phyloP scores from a whole-genome alignment of 2,797 vertebrate genomes.

The Pseudochaenichthys georgianus region DNA sequence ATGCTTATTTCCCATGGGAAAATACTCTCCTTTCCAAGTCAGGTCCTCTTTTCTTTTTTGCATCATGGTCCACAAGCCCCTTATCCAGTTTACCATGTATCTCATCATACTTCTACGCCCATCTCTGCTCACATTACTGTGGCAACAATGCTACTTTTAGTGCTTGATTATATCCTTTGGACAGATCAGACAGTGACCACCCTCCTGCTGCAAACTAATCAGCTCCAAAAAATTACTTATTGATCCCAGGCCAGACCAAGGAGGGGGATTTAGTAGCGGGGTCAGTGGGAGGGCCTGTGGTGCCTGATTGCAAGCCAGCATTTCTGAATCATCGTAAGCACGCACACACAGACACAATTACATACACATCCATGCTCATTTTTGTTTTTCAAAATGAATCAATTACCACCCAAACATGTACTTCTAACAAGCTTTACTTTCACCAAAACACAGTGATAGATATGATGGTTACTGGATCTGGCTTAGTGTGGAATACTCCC shows the following conservation, averaged over 20 bases:
- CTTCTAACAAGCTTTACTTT: constrained; percentile 63
- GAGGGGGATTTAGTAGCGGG: constrained; percentile 87
- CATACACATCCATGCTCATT: constrained; percentile 21
- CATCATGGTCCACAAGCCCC: constrained; percentile 45
- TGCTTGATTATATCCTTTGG: constrained; percentile 96
- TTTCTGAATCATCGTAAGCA: constrained; percentile 48
- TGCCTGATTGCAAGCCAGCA: constrained; percentile 58
- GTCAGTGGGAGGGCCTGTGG: constrained; percentile 83
- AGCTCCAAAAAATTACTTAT: constrained; percentile 99
- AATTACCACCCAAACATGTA: constrained; percentile 67
- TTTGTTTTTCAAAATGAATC: constrained; percentile 68
- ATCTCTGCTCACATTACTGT: constrained; percentile 75
- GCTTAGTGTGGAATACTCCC: constrained; percentile 48
- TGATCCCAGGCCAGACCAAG: constrained; percentile 89
- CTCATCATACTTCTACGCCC: constrained; percentile 55
- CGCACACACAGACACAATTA: constrained; percentile 18
- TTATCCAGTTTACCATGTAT: constrained; percentile 53
- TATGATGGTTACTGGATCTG: constrained; percentile 35
- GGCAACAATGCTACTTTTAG: constrained; percentile 88
- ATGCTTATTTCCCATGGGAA: neutral
- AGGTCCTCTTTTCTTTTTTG: constrained; percentile 25
- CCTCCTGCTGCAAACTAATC: constrained; percentile 95
- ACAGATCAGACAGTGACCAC: constrained; percentile 90
- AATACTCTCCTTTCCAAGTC: constrained; percentile 1
- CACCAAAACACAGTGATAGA: constrained; percentile 50